Conservation (phyloP, 2,888 invertebrate species). For the Tipula helvola region DNA sequence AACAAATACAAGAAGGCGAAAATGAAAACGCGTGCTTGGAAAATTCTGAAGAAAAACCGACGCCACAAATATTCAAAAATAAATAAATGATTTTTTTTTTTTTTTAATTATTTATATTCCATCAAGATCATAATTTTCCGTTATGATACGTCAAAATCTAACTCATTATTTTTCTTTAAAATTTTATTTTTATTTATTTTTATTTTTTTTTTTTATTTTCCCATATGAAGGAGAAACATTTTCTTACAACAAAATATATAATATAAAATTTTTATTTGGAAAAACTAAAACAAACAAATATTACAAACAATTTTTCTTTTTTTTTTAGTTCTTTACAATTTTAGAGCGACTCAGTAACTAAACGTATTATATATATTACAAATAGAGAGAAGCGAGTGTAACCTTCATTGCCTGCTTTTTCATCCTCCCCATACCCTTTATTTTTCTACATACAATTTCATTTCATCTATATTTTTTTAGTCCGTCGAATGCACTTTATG, state of each 20-base stretch:
- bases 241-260: slow-evolving; percentile 6
- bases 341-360: slow-evolving; percentile 28
- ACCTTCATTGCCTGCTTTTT: slow-evolving; percentile 23
- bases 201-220: not conserved
- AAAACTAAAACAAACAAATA: slow-evolving; percentile 4
- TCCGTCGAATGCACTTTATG: slow-evolving; percentile 8
- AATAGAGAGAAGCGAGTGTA: slow-evolving; percentile 25
- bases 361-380: slow-evolving; percentile 25
- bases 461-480: slow-evolving; percentile 7
- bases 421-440: slow-evolving; percentile 20
- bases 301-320: slow-evolving; percentile 12
- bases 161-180: not conserved
- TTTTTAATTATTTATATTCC: not conserved
- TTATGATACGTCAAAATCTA: not conserved
- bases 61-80: slow-evolving; percentile 8
- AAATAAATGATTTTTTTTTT: not conserved
- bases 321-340: slow-evolving; percentile 26
- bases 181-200: not conserved
- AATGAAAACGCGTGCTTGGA: not conserved
- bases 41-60: slow-evolving; percentile 7
- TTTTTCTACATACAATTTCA: slow-evolving; percentile 4
- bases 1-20: not conserved
- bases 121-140: not conserved
- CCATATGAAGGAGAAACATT: not conserved
- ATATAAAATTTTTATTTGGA: slow-evolving; percentile 5